Percentiles rank a stretch among this genome's conserved stretches.
Evolutionary conservation across 2,113 vertebrate species (phyloP).

Genomic region (Patagioenas fasciata): DNA sequence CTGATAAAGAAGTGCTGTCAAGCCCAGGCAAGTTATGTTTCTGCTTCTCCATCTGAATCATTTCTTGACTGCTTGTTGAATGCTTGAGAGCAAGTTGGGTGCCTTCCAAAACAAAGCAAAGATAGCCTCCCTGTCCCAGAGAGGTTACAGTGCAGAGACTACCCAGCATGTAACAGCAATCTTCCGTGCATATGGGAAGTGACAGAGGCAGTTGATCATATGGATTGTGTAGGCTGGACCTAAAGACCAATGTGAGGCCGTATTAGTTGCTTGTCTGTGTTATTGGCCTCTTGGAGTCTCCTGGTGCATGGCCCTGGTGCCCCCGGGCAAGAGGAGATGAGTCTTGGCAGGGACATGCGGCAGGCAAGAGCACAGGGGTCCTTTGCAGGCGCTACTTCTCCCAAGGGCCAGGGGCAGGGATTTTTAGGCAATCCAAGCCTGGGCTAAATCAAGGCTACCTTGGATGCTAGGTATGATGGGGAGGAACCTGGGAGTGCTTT

Average conservation of each 20-base stretch:
- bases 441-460: background rate
- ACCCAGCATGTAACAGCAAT: background rate
- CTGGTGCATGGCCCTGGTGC: background rate
- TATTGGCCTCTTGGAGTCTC: background rate
- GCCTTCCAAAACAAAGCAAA: constrained; percentile 55
- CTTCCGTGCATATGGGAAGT: accelerated
- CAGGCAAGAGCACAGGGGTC: too few relatives aligned
- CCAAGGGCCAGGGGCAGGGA: background rate
- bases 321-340: too few relatives aligned
- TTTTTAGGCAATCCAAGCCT: background rate
- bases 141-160: constrained; percentile 27
- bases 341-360: too few relatives aligned
- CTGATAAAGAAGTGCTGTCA: constrained; percentile 50
- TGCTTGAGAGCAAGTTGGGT: constrained; percentile 37
- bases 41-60: constrained; percentile 52
- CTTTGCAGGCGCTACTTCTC: background rate
- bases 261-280: background rate
- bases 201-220: background rate
- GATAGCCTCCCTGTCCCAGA: constrained; percentile 38
- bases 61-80: constrained; percentile 55
- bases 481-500: background rate
- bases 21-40: constrained; percentile 41
- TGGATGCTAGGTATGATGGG: background rate
- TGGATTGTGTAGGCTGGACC: background rate
- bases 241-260: background rate